Percentiles rank a stretch among this genome's conserved stretches.
Evolutionary conservation across 2,797 vertebrate genomes (phyloP).

Genomic region (Bryconaethiops microstoma): DNA sequence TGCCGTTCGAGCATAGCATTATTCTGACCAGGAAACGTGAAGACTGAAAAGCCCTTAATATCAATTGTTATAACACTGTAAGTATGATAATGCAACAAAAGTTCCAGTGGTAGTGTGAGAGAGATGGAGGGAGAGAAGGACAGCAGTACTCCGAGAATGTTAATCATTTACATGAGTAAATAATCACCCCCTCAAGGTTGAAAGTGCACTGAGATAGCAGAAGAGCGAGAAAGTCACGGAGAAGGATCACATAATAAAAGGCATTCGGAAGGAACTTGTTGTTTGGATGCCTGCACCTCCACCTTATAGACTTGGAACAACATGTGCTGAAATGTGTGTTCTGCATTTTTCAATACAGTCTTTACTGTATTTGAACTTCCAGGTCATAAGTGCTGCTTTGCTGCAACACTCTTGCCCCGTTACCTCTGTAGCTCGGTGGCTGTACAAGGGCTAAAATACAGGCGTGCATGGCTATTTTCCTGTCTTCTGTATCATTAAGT

Average conservation of each 20-base stretch:
- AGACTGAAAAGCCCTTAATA: neutral
- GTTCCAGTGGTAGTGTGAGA: too few relatives aligned
- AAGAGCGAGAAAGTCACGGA: conserved; percentile 10
- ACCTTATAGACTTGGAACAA: too few relatives aligned
- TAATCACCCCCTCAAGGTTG: conserved; percentile 65
- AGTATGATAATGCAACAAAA: neutral
- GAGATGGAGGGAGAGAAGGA: neutral
- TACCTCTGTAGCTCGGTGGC: too few relatives aligned
- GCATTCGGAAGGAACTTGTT: neutral
- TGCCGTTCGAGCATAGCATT: too few relatives aligned
- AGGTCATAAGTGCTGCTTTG: too few relatives aligned
- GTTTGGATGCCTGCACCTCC: neutral
- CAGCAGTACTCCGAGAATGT: conserved; percentile 49
- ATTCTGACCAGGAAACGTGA: neutral
- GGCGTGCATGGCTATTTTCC: too few relatives aligned
- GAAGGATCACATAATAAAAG: neutral
- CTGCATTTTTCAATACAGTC: too few relatives aligned
- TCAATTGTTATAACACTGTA: neutral
- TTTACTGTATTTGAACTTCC: too few relatives aligned
- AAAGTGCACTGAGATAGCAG: conserved; percentile 71
- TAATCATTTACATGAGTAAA: conserved; percentile 77
- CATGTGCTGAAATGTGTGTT: too few relatives aligned
- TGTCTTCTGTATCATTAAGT: too few relatives aligned
- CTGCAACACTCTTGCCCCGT: too few relatives aligned
- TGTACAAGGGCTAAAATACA: too few relatives aligned